A percentile compares a stretch with the other conserved stretches of the same genome.
These are phyloP conservation scores for Tethea ocularis DNA, from an alignment of 2,888 invertebrate genomes.

Conservation along the genomic window DNA sequence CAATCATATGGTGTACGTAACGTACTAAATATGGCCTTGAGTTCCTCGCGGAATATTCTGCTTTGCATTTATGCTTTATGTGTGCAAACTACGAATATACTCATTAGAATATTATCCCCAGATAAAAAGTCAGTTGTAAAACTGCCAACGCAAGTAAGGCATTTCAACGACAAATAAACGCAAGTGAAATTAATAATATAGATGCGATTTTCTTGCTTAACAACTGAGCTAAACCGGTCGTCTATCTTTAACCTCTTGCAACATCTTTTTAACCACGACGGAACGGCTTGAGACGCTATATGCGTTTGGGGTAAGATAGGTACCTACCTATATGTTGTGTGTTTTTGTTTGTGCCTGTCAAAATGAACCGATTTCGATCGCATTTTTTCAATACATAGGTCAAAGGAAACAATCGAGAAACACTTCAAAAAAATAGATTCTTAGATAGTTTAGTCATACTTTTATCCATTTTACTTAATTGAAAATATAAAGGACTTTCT, in stretches of 20 bases:
- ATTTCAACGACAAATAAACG: neutral
- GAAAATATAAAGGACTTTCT: too few relatives aligned
- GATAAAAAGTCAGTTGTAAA: neutral
- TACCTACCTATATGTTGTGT: too few relatives aligned
- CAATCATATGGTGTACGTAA: slow-evolving; percentile 25
- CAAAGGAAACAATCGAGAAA: too few relatives aligned
- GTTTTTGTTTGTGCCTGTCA: too few relatives aligned
- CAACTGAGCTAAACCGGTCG: slow-evolving; percentile 45
- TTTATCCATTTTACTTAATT: too few relatives aligned
- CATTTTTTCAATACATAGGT: too few relatives aligned
- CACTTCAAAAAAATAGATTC: too few relatives aligned
- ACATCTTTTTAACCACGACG: slow-evolving; percentile 29
- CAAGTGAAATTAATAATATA: slow-evolving; percentile 25
- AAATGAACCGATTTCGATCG: too few relatives aligned
- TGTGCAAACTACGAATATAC: neutral
- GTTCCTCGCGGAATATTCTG: slow-evolving; percentile 38
- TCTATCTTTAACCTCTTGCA: slow-evolving; percentile 55
- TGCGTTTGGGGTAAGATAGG: too few relatives aligned
- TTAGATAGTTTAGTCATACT: too few relatives aligned
- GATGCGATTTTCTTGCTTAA: slow-evolving; percentile 35
- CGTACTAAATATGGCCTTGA: slow-evolving; percentile 42
- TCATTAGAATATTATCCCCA: neutral
- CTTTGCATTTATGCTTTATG: slow-evolving; percentile 17
- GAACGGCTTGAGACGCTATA: too few relatives aligned
- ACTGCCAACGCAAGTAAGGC: slow-evolving; percentile 14